phyloP scores from a whole-genome alignment of 2,888 invertebrate species.

The Idaea dimidiata region DNA sequence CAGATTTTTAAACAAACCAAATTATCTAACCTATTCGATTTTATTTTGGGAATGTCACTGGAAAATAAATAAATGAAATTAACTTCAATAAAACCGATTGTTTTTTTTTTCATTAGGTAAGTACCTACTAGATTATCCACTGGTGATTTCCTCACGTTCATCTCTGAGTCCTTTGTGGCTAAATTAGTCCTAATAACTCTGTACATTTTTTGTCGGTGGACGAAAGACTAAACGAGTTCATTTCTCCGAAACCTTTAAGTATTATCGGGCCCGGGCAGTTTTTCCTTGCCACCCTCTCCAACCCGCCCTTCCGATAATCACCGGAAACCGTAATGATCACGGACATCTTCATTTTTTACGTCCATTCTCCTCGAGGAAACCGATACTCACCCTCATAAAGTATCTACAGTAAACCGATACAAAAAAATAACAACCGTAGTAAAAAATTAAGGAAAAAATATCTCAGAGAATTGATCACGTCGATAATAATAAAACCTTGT shows the following conservation, averaged over 20 bases:
- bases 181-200: constrained; percentile 33
- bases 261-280: constrained; percentile 29
- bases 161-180: constrained; percentile 20
- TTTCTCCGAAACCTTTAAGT: constrained; percentile 39
- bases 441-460: constrained; percentile 19
- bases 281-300: constrained; percentile 18
- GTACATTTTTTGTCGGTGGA: constrained; percentile 30
- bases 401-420: constrained; percentile 24
- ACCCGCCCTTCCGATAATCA: constrained; percentile 37
- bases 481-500: neutral
- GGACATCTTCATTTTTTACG: constrained; percentile 40
- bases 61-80: neutral
- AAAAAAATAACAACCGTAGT: constrained; percentile 22
- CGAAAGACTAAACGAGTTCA: constrained; percentile 31
- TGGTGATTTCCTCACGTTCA: constrained; percentile 7
- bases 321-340: constrained; percentile 41
- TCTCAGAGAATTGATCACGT: constrained; percentile 1
- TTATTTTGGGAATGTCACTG: neutral
- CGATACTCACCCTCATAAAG: constrained; percentile 27
- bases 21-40: neutral
- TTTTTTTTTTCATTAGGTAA: constrained; percentile 11
- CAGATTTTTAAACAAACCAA: neutral
- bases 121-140: neutral
- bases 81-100: constrained; percentile 15
- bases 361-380: constrained; percentile 27